Evolutionary conservation across 2,888 invertebrate genomes (phyloP), one percentile per base, ranked within the genome.

Genomic region (Monoplex corrugatus): DNA sequence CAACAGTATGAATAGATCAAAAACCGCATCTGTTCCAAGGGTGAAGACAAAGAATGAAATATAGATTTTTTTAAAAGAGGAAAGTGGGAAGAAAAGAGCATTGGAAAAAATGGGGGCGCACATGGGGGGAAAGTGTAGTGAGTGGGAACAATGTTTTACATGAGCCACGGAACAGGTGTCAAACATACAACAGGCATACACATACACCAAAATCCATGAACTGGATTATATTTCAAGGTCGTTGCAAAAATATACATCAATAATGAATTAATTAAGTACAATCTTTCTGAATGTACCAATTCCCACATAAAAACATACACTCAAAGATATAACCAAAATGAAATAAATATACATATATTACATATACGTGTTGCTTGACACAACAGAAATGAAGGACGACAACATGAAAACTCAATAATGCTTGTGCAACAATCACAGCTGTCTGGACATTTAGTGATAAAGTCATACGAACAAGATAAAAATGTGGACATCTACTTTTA

Each of bases 191-290:
- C 57, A 23, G 63, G 72, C 57, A 23, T 43, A 83, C 83, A 44
- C 82, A 63, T 63, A 82, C 82, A 68, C 57, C 57, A 68, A 88
- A 50, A 86, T 88, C 85, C 87, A 84, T 38, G 43, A n/a, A 50
- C n/a, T 78, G 72, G 78, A 88, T 88, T 85, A 88, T 80, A 88
- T 90, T 90, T 86, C 88, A 88, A 90, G 82, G 88, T 90, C 85
- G 88, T 89, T 90, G 90, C 90, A 90, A 90, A 90, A 90, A 90
- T 90, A 90, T 90, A 90, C 90, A 90, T 72, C 86, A 72, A 88
- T 63, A 84, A 87, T 40, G 86, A 83, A 88, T 90, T 87, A 86
- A 89, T 86, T 88, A 90, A 88, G 86, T 88, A 90, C 88, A 90
- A 89, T 85, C 82, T 83, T 82, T 88, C 68, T 28, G 38, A 88